Evolutionary conservation across 2,797 vertebrate species (phyloP).

Genomic region (Eupleurogrammus muticus): DNA sequence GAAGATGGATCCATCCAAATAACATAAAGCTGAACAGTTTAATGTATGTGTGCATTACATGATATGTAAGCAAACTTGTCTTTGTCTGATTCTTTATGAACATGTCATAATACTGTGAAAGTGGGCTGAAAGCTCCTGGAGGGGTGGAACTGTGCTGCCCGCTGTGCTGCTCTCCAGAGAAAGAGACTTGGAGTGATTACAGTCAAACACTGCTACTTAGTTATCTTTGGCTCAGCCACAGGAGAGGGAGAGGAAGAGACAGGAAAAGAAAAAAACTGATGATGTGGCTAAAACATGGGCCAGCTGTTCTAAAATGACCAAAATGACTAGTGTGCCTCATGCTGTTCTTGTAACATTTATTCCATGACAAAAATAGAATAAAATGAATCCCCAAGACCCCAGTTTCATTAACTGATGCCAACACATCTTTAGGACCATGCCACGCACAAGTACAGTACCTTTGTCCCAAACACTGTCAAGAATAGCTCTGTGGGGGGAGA

Average conservation of each 20-base stretch:
- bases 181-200: constrained; percentile 79
- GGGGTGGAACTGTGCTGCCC: constrained; percentile 70
- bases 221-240: constrained; percentile 82
- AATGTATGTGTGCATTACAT: constrained; percentile 7
- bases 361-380: constrained; percentile 3
- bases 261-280: constrained; percentile 62
- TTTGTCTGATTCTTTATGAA: constrained; percentile 50
- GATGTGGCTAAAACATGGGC: constrained; percentile 66
- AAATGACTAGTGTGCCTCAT: constrained; percentile 50
- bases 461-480: constrained; percentile 41
- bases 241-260: constrained; percentile 67
- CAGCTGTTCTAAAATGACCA: constrained; percentile 67
- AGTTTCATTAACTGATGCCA: constrained; percentile 37
- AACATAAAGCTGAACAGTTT: constrained; percentile 18
- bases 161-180: constrained; percentile 77
- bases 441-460: constrained; percentile 12
- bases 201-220: constrained; percentile 76
- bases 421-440: constrained; percentile 33
- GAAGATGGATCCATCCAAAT: constrained; percentile 9
- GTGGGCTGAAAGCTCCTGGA: constrained; percentile 65
- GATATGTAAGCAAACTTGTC: constrained; percentile 23
- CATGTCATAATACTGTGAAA: constrained; percentile 59
- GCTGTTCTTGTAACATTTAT: constrained; percentile 44
- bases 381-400: constrained; percentile 17
- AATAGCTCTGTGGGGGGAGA: constrained; percentile 44